Base-by-base conservation (phyloP, 2,888 invertebrate genomes). In the Muschampia staudingeri region DNA sequence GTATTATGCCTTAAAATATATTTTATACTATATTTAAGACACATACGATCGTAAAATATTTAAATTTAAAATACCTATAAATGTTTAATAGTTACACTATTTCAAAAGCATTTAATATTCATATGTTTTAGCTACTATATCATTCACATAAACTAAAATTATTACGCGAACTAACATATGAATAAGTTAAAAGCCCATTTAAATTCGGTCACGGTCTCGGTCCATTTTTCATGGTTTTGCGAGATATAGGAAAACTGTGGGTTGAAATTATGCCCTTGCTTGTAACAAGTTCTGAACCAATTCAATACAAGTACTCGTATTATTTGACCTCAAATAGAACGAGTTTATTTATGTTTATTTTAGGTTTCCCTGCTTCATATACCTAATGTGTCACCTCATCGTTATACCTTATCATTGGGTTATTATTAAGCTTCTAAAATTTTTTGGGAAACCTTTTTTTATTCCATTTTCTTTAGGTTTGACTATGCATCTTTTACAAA, bases 201-300 rank as follows among this genome's bases (percentile, higher is more conserved):
- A 12, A 67, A 67, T 16, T 67, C 67, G 67, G 67, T 67, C 67
- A 67, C 11, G 67, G 67, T 12, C 67, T 16, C 16, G 67, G 16
- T 34, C 67, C 67, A 16, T 67, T 34, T 67, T 16, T 30, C 34
- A 67, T 16, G 34, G 34, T 34, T 67, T 34, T 34, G 67, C 30
- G 67, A 61, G 61, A 61, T 61, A 61, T 61, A 5, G 67, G 67
- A 30, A 34, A 30, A 34, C 16, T 34, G 34, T 34, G 19, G 30
- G 7, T 67, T 67, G 67, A 25, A 61, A 61, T 61, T 25, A 61
- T 61, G 61, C 25, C 34, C 25, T 25, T 25, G 25, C 19, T 34
- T 67, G 67, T 16, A 67, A 34, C 16, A 67, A 67, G 19, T 34
- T 67, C 67, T 30, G 7, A 67, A 67, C 16, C 67, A 34, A 56